phyloP scores from a whole-genome alignment of 2,113 vertebrate species.

The Arothron firmamentum region DNA sequence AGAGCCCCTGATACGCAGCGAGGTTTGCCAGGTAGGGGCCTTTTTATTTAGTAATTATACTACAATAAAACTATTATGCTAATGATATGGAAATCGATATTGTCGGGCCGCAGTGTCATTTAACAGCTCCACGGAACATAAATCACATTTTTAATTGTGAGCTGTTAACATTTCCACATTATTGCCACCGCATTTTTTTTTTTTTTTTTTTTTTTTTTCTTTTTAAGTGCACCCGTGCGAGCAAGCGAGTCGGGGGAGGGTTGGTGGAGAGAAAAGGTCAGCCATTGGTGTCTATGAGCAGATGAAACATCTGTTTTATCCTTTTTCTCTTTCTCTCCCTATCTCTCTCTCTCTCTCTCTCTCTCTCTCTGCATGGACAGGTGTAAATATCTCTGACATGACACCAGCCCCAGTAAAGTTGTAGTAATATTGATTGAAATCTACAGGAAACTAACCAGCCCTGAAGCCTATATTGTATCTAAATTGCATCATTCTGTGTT shows the following conservation, averaged over 20 bases:
- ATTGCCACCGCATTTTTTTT: slow-evolving; percentile 51
- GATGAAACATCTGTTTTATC: slow-evolving; percentile 35
- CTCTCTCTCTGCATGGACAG: slow-evolving; percentile 28
- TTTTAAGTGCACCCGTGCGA: slow-evolving; percentile 11
- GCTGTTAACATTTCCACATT: slow-evolving; percentile 75
- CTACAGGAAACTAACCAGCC: background rate
- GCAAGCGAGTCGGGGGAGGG: slow-evolving; percentile 18
- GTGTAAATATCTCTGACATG: slow-evolving; percentile 39
- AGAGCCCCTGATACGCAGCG: slow-evolving; percentile 89
- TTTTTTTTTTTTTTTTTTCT: slow-evolving; percentile 15
- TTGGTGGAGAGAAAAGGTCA: slow-evolving; percentile 66
- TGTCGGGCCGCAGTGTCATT: slow-evolving; percentile 66
- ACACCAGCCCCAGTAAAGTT: slow-evolving; percentile 13
- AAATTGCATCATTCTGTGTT: background rate
- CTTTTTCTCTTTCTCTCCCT: slow-evolving; percentile 23
- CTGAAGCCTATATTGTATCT: background rate
- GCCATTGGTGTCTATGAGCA: slow-evolving; percentile 16
- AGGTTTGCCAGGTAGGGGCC: slow-evolving; percentile 89
- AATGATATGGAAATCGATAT: slow-evolving; percentile 79
- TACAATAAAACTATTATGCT: slow-evolving; percentile 97
- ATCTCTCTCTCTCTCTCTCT: slow-evolving; percentile 22
- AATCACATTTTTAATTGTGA: slow-evolving; percentile 78
- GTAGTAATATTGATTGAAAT: slow-evolving; percentile 1
- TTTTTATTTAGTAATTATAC: slow-evolving; percentile 92
- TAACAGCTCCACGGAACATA: slow-evolving; percentile 70